Base-by-base conservation (phyloP, 2,888 invertebrate species). In the Iphiclides podalirius region DNA sequence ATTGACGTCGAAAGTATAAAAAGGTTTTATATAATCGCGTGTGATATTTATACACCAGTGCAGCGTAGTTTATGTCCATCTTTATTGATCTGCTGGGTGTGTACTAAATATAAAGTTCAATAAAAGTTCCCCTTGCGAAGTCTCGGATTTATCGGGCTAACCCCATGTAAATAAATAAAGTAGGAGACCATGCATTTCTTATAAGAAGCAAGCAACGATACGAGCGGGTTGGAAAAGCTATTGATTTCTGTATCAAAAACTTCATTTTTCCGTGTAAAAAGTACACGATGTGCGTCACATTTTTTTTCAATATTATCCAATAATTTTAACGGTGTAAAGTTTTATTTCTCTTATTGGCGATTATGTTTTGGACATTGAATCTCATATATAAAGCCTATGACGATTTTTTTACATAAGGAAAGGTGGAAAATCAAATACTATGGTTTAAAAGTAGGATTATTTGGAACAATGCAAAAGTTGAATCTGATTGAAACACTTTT, bases 111-210 rank as follows among this genome's bases (percentile, higher is more conserved):
- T 84, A 84, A 80, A 80, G 80, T 85, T 78, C 85, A 83, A 87
- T 86, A 85, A 85, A 87, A 83, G 76, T 84, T 81, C 85, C 83
- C 78, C 63, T 70, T 64, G 64, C 72, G 70, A 73, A 81, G 77
- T 74, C 83, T 71, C 75, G 81, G 87, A 88, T 87, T 88, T 86
- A 86, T 86, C 84, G 87, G 67, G 66, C 79, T 82, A 80, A 83
- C 85, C 85, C 86, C 82, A 79, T 82, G 76, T 88, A 84, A 87
- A 88, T 87, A 87, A 87, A 86, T 87, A 88, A 88, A 82, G 68
- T 75, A 74, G 68, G 72, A 66, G 68, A 66, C 70, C 79, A 82
- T 88, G 82, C 87, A 87, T 87, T 83, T 79, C 79, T 85, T 86
- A 88, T 86, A 80, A 85, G 80, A 66, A 62, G 62, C 59, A 60